phyloP scores from a whole-genome alignment of 2,113 vertebrate genomes.

The Corvus hawaiiensis region DNA sequence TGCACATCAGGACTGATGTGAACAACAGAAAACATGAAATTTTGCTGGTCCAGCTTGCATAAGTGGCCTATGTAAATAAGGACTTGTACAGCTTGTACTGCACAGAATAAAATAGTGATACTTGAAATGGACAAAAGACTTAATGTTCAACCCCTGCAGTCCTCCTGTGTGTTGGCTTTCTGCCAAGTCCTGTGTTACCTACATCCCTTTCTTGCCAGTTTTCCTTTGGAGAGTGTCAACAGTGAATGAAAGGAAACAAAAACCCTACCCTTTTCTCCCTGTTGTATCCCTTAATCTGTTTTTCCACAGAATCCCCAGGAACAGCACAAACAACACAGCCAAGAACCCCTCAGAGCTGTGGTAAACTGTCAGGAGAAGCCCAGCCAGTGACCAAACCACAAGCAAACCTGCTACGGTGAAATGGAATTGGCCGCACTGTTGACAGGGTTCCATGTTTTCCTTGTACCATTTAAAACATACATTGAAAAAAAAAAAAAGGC shows the following conservation, averaged over 20 bases:
- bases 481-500: background rate
- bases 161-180: background rate
- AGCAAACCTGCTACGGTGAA: background rate
- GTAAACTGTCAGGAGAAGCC: background rate
- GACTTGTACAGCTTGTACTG: background rate
- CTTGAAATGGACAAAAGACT: background rate
- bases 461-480: background rate
- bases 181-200: background rate
- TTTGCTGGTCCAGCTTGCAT: background rate
- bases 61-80: background rate
- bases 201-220: background rate
- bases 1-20: background rate
- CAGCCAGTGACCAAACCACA: background rate
- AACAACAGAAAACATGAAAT: background rate
- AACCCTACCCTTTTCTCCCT: background rate
- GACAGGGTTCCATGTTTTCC: background rate
- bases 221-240: background rate
- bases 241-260: background rate
- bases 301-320: background rate
- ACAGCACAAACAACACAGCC: background rate
- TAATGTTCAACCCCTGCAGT: background rate
- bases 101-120: background rate
- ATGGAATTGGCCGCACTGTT: background rate
- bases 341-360: background rate
- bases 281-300: background rate